Conservation (phyloP, 2,888 invertebrate species). For the Pocota personata region DNA sequence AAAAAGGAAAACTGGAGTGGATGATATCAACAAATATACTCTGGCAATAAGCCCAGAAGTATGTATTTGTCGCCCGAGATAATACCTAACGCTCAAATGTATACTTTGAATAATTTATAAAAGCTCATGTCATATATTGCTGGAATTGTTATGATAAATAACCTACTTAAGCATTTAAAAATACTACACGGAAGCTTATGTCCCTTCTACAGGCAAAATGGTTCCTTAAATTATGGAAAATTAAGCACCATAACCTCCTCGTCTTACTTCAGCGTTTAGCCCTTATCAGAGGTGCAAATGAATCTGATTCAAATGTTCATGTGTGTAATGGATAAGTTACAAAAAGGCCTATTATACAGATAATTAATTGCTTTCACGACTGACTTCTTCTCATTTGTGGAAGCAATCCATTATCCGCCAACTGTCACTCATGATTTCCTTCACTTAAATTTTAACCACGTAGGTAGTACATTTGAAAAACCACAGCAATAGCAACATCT, state of each 20-base stretch:
- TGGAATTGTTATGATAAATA: no score
- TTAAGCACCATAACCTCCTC: not conserved
- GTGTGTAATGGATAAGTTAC: not conserved
- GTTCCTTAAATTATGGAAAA: not conserved
- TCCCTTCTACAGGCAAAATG: not conserved
- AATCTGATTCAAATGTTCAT: not conserved
- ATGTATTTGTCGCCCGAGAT: no score
- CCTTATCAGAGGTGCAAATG: not conserved
- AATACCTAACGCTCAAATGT: no score
- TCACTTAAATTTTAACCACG: not conserved
- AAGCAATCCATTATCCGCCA: constrained; percentile 3
- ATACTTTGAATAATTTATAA: no score
- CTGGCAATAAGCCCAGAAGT: no score
- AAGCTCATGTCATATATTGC: not conserved
- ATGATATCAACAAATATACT: no score
- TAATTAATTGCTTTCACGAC: not conserved
- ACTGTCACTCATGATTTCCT: constrained; percentile 10
- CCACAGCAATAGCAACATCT: not conserved
- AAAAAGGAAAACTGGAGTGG: no score
- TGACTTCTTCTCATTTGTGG: not conserved
- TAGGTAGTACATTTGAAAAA: not conserved
- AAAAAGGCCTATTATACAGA: not conserved
- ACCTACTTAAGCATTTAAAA: no score
- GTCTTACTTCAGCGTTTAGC: no score
- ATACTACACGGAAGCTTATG: no score